Evolutionary conservation across 2,113 vertebrate species (phyloP), one percentile per base, ranked within the genome.

Genomic region (Merops nubicus): DNA sequence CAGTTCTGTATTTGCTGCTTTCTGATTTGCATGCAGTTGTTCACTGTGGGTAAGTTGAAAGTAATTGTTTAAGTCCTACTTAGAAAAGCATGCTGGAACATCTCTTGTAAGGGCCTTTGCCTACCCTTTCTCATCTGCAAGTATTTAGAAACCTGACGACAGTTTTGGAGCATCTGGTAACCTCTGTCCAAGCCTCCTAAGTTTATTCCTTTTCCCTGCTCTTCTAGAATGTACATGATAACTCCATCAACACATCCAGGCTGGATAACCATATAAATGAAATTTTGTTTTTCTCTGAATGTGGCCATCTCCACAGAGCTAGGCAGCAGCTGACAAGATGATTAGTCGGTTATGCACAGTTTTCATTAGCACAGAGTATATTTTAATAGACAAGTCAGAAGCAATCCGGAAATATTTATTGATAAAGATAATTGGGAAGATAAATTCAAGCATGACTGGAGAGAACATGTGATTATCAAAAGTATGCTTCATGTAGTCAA

Each of bases 351-450:
- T 83, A 80, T 56, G 11, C 56, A 63, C 40, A 91, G 59, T 53
- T 89, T 67, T 89, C 82, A 89, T 83, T 84, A 89, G 25, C 64
- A 75, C 60, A 26, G 60, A 73, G 79, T 59, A 43, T 68, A 54
- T 90, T 95, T 96, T 51, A 96, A 94, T 25, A 91, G 59, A 43
- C 40, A 80, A 95, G 79, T 88, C 75, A 95, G 50, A 95, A 87
- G 19, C 83, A 97, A 85, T 85, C 68, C 94, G 77, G 88, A 94
- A 95, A 95, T 91, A n/a, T 81, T 87, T 93, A 50, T 65, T 91
- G 80, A 69, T 83, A 88, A 94, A 82, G 26, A 51, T 95, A 85
- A 89, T 80, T 88, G 36, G 60, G 53, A 93, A 86, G 45, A 88
- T 79, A 89, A 79, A 92, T 95, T 89, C 26, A 65, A 67, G 29